A percentile compares a stretch with the other conserved stretches of the same genome.
Evolutionary conservation across 2,797 vertebrate genomes (phyloP).

Genomic region (Lagorchestes hirsutus): DNA sequence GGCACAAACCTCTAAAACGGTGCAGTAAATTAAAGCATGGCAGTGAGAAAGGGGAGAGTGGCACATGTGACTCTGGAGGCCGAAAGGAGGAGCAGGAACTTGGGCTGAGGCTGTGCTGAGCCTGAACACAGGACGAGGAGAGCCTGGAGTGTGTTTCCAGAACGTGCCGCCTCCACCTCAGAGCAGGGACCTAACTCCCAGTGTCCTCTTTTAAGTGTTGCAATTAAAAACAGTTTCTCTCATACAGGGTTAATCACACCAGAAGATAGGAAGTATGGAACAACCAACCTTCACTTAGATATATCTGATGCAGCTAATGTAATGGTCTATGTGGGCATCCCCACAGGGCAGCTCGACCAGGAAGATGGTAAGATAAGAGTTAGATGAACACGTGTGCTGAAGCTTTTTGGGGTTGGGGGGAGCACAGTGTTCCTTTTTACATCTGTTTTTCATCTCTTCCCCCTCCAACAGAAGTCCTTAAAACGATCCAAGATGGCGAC

Average conservation of each 20-base stretch:
- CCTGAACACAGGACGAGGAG: no score
- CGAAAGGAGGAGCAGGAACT: background rate
- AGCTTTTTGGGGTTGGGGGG: no score
- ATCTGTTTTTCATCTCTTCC: conserved; percentile 20
- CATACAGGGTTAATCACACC: conserved; percentile 87
- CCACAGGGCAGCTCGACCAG: conserved; percentile 86
- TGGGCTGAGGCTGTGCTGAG: background rate
- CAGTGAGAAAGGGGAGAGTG: background rate
- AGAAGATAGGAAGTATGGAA: conserved; percentile 88
- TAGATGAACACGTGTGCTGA: background rate
- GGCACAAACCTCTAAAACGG: background rate
- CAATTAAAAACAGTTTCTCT: conserved; percentile 16
- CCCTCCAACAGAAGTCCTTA: conserved; percentile 85
- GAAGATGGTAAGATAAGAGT: conserved; percentile 84
- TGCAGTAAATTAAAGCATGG: background rate
- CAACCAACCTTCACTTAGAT: conserved; percentile 89
- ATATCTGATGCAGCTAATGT: conserved; percentile 90
- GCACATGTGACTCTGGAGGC: background rate
- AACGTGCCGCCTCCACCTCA: background rate
- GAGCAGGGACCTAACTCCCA: no score
- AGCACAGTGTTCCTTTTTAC: background rate
- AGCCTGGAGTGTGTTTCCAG: background rate
- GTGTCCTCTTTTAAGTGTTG: background rate
- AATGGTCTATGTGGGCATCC: conserved; percentile 90
- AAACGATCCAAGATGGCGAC: conserved; percentile 88